Conservation (phyloP, 1,140 invertebrate genomes). For the Bilobella aurantiaca region DNA sequence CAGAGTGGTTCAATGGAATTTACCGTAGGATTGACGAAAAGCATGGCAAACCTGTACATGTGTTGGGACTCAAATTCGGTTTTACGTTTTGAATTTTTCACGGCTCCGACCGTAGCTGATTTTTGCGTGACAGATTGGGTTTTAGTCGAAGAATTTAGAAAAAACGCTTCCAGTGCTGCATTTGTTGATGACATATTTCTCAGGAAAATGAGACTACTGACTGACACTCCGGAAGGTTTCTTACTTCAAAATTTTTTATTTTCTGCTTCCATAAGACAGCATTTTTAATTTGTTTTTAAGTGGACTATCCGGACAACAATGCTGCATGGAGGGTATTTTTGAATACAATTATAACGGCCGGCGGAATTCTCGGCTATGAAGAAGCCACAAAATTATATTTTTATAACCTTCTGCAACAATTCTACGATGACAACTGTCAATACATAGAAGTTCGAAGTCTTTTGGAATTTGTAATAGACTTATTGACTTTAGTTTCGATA, state of each 20-base stretch:
- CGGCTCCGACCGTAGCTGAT: slow-evolving; percentile 40
- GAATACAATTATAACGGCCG: slow-evolving; percentile 52
- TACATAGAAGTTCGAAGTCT: slow-evolving; percentile 59
- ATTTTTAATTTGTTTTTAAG: too few species aligned
- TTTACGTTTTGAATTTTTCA: slow-evolving; percentile 36
- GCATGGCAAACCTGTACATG: slow-evolving; percentile 36
- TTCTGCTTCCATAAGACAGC: too few species aligned
- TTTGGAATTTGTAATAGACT: slow-evolving; percentile 39
- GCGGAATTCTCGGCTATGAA: slow-evolving; percentile 53
- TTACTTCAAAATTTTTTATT: too few species aligned
- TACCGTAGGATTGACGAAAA: slow-evolving; percentile 40
- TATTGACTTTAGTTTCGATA: neutral
- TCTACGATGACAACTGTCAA: slow-evolving; percentile 65
- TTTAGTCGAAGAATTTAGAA: slow-evolving; percentile 44
- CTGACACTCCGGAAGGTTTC: slow-evolving; percentile 45
- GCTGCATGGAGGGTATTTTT: too few species aligned
- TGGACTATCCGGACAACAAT: too few species aligned
- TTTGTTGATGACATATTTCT: slow-evolving; percentile 48
- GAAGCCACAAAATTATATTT: slow-evolving; percentile 61
- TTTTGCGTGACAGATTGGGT: slow-evolving; percentile 41
- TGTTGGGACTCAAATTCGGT: slow-evolving; percentile 30
- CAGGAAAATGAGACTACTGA: slow-evolving; percentile 47
- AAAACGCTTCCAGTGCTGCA: slow-evolving; percentile 35
- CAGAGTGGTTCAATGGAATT: slow-evolving; percentile 56
- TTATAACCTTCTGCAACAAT: slow-evolving; percentile 55